A percentile compares a stretch with the other conserved stretches of the same genome.
Evolutionary conservation across 2,797 vertebrate genomes (phyloP).

Genomic region (Pipistrellus pygmaeus): DNA sequence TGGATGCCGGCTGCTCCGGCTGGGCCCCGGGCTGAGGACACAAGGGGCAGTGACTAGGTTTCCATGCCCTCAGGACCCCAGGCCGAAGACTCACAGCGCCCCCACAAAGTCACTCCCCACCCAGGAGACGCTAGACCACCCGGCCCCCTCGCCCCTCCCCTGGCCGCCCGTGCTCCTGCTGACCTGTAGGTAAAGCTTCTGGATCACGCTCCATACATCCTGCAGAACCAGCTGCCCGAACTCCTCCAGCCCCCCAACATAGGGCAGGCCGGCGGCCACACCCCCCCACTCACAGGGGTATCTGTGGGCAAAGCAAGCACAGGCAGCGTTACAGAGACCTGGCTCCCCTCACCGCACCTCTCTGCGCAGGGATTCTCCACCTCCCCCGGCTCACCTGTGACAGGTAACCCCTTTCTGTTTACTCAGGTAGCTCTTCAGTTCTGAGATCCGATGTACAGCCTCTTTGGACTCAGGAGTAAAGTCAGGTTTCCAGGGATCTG

Average conservation of each 20-base stretch:
- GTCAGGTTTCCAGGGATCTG: slow-evolving; percentile 91
- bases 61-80: background rate
- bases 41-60: background rate
- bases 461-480: slow-evolving; percentile 92
- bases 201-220: slow-evolving; percentile 90
- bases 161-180: background rate
- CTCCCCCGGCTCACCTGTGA: slow-evolving; percentile 66
- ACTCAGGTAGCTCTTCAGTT: slow-evolving; percentile 89
- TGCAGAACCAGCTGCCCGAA: slow-evolving; percentile 90
- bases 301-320: slow-evolving; percentile 62
- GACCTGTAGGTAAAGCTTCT: slow-evolving; percentile 89
- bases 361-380: background rate
- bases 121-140: background rate
- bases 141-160: background rate
- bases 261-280: slow-evolving; percentile 89
- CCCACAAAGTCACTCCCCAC: background rate
- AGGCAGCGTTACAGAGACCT: background rate
- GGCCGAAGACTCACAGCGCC: background rate
- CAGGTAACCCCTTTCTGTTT: slow-evolving; percentile 70
- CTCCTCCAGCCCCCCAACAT: slow-evolving; percentile 89
- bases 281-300: slow-evolving; percentile 93
- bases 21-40: slow-evolving; percentile 60
- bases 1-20: slow-evolving; percentile 21
- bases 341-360: background rate
- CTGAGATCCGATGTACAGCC: slow-evolving; percentile 86